Evolutionary conservation across 2,113 vertebrate species (phyloP).

Genomic region (Paramormyrops kingsleyae): DNA sequence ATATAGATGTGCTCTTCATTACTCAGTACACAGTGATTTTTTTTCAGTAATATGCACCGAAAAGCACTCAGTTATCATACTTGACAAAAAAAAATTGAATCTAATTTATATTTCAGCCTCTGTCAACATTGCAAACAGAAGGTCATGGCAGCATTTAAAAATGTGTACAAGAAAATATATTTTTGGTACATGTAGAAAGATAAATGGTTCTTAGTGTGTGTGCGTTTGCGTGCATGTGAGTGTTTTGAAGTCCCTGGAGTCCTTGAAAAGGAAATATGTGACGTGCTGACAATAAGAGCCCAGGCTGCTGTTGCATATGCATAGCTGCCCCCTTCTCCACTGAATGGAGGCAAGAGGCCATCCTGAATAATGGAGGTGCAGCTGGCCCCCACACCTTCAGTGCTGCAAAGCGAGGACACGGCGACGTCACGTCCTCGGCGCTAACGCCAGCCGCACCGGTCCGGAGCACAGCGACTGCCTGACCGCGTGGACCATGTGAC

Average conservation of each 20-base stretch:
- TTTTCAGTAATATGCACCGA: not conserved
- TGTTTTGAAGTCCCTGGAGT: not conserved
- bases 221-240: constrained; percentile 3
- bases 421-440: constrained; percentile 8
- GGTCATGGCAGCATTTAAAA: constrained; percentile 1
- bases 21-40: not conserved
- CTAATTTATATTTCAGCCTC: not conserved
- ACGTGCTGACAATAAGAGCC: not conserved
- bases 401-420: not conserved
- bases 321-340: constrained; percentile 6
- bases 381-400: constrained; percentile 1
- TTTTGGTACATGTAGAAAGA: not conserved
- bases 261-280: not conserved
- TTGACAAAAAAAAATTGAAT: not conserved
- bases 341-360: constrained; percentile 20
- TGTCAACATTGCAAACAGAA: not conserved
- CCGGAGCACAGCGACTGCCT: not conserved
- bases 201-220: constrained; percentile 10
- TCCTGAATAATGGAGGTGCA: constrained; percentile 31
- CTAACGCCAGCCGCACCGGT: constrained; percentile 28
- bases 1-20: not conserved
- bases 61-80: not conserved
- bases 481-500: constrained; percentile 31
- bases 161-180: not conserved
- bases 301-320: constrained; percentile 24